Conservation (phyloP, 2,888 invertebrate species). For the Zaprionus bogoriensis region DNA sequence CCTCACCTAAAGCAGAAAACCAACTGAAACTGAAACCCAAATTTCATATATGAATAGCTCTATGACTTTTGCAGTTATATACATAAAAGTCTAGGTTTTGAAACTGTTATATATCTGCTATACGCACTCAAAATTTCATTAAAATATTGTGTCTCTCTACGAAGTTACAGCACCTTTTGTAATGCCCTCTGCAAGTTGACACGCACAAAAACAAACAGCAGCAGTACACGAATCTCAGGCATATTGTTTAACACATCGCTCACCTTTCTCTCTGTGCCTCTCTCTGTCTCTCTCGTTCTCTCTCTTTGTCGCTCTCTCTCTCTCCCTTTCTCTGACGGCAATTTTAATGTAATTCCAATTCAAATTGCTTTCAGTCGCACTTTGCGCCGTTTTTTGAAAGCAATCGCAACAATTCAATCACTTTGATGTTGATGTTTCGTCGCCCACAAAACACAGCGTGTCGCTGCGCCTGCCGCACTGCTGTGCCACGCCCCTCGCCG, state of each 20-base stretch:
- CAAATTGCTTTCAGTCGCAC: slow-evolving; percentile 46
- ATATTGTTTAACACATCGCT: not conserved
- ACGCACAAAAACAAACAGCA: not conserved
- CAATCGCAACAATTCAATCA: slow-evolving; percentile 80
- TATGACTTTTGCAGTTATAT: too few relatives aligned
- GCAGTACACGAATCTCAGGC: not conserved
- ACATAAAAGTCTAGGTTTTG: too few relatives aligned
- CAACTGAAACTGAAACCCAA: too few relatives aligned
- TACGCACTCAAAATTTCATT: not conserved
- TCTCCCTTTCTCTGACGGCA: slow-evolving; percentile 19
- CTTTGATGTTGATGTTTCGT: slow-evolving; percentile 80
- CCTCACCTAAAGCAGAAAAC: too few relatives aligned
- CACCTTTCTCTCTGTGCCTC: not conserved
- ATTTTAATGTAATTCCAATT: slow-evolving; percentile 77
- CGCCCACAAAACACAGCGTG: slow-evolving; percentile 70
- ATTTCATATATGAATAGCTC: too few relatives aligned
- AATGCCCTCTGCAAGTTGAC: not conserved
- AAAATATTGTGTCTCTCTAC: not conserved
- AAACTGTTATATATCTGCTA: not conserved
- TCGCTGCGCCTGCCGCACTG: slow-evolving; percentile 18
- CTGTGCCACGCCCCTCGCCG: slow-evolving; percentile 31
- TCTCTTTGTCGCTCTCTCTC: not conserved
- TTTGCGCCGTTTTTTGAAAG: slow-evolving; percentile 58
- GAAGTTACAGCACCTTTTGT: not conserved
- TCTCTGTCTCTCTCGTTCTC: not conserved